These are phyloP conservation scores for Carollia perspicillata DNA, from an alignment of 2,113 vertebrate genomes.

Conservation along the genomic window DNA sequence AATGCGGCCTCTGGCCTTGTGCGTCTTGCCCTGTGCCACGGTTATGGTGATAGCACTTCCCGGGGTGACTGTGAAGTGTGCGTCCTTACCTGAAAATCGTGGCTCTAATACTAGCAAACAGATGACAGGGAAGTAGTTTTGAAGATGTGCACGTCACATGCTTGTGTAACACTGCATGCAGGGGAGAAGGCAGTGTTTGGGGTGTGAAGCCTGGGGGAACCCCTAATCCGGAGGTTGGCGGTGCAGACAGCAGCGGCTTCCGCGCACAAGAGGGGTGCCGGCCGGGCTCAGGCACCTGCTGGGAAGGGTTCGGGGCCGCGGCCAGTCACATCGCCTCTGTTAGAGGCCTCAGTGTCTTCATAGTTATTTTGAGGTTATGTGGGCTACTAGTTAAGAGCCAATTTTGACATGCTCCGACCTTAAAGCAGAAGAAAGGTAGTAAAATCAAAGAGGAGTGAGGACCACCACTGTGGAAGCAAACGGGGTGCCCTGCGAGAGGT, in stretches of 20 bases:
- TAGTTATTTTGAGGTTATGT: background rate
- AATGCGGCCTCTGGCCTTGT: background rate
- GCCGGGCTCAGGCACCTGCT: background rate
- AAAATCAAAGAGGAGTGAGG: background rate
- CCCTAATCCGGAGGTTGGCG: background rate
- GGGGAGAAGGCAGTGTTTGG: background rate
- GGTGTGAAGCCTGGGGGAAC: background rate
- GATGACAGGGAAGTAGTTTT: background rate
- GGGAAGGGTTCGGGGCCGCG: background rate
- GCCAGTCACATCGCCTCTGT: background rate
- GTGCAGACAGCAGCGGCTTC: too few species aligned
- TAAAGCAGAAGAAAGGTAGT: constrained; percentile 14
- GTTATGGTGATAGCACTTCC: background rate
- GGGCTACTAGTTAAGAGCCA: background rate
- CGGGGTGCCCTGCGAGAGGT: background rate
- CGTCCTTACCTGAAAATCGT: background rate
- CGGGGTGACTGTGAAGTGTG: background rate
- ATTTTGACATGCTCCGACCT: background rate
- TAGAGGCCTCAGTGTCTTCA: background rate
- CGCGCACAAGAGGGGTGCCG: background rate
- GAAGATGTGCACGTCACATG: background rate
- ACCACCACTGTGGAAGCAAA: background rate
- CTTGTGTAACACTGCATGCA: background rate
- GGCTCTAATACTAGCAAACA: background rate
- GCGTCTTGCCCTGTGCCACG: background rate